These are phyloP conservation scores for Micrasema minimum DNA, from an alignment of 1,140 invertebrate genomes.

Conservation along the genomic window DNA sequence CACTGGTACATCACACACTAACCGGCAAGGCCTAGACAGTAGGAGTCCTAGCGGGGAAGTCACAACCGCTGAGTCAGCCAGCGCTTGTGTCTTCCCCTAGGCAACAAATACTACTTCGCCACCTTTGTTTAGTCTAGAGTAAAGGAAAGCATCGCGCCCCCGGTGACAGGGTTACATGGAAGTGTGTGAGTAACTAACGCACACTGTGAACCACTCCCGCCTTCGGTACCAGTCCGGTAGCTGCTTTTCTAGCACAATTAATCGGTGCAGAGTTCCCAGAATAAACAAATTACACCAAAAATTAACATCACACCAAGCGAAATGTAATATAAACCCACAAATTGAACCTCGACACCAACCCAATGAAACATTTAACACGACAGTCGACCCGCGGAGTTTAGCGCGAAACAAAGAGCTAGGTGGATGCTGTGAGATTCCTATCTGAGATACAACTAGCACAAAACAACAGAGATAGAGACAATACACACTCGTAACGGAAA, in stretches of 20 bases:
- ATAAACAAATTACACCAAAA: slow-evolving; percentile 27
- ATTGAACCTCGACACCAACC: slow-evolving; percentile 23
- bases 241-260: slow-evolving; percentile 54
- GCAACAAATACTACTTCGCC: slow-evolving; percentile 34
- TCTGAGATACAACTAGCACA: slow-evolving; percentile 53
- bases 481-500: slow-evolving; percentile 52
- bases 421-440: slow-evolving; percentile 53
- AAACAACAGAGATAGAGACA: slow-evolving; percentile 53
- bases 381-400: background rate
- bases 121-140: slow-evolving; percentile 24
- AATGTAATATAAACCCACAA: slow-evolving; percentile 15
- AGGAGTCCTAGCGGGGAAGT: slow-evolving; percentile 21
- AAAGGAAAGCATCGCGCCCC: slow-evolving; percentile 22
- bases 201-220: slow-evolving; percentile 23
- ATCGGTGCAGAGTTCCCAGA: slow-evolving; percentile 43
- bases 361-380: slow-evolving; percentile 12
- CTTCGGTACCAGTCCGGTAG: slow-evolving; percentile 34
- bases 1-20: slow-evolving; percentile 52
- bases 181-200: slow-evolving; percentile 22
- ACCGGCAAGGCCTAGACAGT: slow-evolving; percentile 36
- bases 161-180: slow-evolving; percentile 25
- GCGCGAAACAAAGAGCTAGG: slow-evolving; percentile 34
- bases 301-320: slow-evolving; percentile 39
- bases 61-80: slow-evolving; percentile 2
- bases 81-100: slow-evolving; percentile 16